A percentile compares a stretch with the other conserved stretches of the same genome.
Evolutionary conservation across 2,888 invertebrate genomes (phyloP).

Genomic region (Dilophus febrilis): DNA sequence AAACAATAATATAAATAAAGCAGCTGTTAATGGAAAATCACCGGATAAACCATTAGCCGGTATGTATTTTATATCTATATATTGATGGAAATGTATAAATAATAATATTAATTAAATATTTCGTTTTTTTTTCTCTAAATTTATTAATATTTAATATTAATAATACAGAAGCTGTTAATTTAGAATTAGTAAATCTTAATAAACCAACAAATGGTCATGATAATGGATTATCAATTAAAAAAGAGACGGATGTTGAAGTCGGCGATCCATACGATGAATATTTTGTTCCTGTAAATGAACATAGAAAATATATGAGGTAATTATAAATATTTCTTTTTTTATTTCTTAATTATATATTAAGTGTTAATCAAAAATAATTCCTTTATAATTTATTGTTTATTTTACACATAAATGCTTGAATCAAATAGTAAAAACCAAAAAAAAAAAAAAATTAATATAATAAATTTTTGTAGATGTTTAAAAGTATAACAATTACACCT

Average conservation of each 20-base stretch:
- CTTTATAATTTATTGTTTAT: too few species aligned
- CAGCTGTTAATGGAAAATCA: neutral
- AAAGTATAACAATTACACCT: too few species aligned
- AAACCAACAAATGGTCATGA: conserved; percentile 39
- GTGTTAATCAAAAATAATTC: too few species aligned
- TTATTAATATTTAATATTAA: conserved; percentile 1
- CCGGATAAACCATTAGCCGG: neutral
- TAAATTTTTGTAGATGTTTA: too few species aligned
- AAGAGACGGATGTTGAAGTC: conserved; percentile 45
- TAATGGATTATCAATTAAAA: conserved; percentile 40
- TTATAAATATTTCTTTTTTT: too few species aligned
- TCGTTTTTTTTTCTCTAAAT: neutral
- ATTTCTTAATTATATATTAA: too few species aligned
- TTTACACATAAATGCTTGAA: too few species aligned
- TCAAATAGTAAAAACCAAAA: too few species aligned
- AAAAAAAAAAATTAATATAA: too few species aligned
- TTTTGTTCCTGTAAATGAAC: conserved; percentile 71
- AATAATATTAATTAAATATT: too few species aligned
- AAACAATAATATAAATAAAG: neutral
- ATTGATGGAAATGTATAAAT: neutral
- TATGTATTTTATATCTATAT: neutral
- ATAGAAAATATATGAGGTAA: conserved; percentile 70
- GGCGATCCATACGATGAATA: conserved; percentile 66
- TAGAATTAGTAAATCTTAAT: conserved; percentile 61
- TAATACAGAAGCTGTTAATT: conserved; percentile 52